Evolutionary conservation across 1,140 invertebrate genomes (phyloP).

Genomic region (Drosophila pandora): DNA sequence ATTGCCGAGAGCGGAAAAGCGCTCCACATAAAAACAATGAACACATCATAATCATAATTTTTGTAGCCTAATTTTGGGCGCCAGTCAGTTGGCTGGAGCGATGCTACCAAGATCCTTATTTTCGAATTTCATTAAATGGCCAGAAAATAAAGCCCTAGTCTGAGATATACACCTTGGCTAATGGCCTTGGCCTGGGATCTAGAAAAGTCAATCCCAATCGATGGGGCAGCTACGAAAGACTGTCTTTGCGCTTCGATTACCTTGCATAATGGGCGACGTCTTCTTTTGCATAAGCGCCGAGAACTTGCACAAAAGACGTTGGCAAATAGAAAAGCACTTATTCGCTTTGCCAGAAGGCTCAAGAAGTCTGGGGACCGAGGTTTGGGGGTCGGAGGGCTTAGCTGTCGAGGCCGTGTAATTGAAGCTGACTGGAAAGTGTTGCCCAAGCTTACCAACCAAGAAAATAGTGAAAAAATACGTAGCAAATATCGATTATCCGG

Average conservation of each 20-base stretch:
- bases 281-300: slow-evolving; percentile 67
- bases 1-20: slow-evolving; percentile 56
- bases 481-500: slow-evolving; percentile 45
- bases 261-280: slow-evolving; percentile 69
- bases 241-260: slow-evolving; percentile 68
- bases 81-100: slow-evolving; percentile 29
- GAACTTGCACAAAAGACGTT: slow-evolving; percentile 57
- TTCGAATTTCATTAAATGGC: slow-evolving; percentile 26
- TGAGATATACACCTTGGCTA: neutral
- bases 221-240: slow-evolving; percentile 32
- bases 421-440: slow-evolving; percentile 69
- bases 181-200: slow-evolving; percentile 25
- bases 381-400: neutral
- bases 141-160: neutral
- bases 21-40: slow-evolving; percentile 72
- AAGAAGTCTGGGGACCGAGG: neutral
- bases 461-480: slow-evolving; percentile 17
- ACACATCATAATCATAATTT: slow-evolving; percentile 81
- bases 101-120: slow-evolving; percentile 22
- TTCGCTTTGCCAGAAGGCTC: slow-evolving; percentile 33
- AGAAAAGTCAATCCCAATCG: slow-evolving; percentile 32
- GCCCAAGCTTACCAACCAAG: slow-evolving; percentile 16
- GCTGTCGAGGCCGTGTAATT: slow-evolving; percentile 60
- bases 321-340: slow-evolving; percentile 71
- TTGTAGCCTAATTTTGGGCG: slow-evolving; percentile 72